These are phyloP conservation scores for Temnothorax ravouxi DNA, from an alignment of 2,888 invertebrate species.

Conservation along the genomic window DNA sequence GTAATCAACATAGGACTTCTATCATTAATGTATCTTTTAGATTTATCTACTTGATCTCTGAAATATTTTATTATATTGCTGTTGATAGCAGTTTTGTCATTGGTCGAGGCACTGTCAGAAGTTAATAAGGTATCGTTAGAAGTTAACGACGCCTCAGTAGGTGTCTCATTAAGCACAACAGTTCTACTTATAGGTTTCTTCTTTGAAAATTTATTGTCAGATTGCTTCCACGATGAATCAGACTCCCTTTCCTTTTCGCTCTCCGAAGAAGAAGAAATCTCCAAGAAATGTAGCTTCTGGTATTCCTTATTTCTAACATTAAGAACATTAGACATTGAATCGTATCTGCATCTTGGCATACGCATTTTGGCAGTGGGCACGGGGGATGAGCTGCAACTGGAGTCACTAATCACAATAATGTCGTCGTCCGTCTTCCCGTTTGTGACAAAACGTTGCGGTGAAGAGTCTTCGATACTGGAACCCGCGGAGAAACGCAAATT, in stretches of 20 bases:
- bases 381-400: slow-evolving; percentile 77
- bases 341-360: slow-evolving; percentile 6
- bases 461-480: slow-evolving; percentile 68
- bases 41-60: slow-evolving; percentile 36
- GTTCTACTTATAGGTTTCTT: slow-evolving; percentile 8
- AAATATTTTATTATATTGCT: slow-evolving; percentile 23
- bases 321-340: not conserved
- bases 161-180: slow-evolving; percentile 32
- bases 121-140: not conserved
- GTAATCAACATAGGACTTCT: slow-evolving; percentile 48
- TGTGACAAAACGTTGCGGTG: slow-evolving; percentile 36
- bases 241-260: slow-evolving; percentile 5
- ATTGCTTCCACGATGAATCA: slow-evolving; percentile 15
- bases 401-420: slow-evolving; percentile 82
- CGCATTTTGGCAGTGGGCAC: not conserved
- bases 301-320: slow-evolving; percentile 22
- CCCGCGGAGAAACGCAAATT: slow-evolving; percentile 72
- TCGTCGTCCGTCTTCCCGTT: slow-evolving; percentile 32
- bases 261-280: slow-evolving; percentile 72
- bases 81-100: slow-evolving; percentile 70
- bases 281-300: slow-evolving; percentile 49
- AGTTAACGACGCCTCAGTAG: not conserved
- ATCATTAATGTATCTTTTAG: slow-evolving; percentile 30
- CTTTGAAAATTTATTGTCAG: not conserved
- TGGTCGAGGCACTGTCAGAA: slow-evolving; percentile 60